Percentiles rank a stretch among this genome's conserved stretches.
phyloP scores from a whole-genome alignment of 2,797 vertebrate species.

The Cossypha niveicapilla region DNA sequence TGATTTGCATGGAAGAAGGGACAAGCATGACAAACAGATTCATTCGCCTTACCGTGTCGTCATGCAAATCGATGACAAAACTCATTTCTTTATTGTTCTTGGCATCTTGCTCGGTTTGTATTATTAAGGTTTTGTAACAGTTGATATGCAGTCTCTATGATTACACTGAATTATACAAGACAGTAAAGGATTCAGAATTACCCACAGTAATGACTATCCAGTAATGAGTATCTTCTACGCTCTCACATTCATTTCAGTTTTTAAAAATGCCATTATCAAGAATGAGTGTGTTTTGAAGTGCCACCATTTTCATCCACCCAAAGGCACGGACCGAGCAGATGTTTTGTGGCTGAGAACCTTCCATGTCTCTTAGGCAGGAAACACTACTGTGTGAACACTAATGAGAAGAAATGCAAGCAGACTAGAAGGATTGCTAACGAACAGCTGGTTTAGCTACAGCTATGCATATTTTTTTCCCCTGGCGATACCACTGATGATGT shows the following conservation, averaged over 20 bases:
- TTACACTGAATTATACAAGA: not conserved
- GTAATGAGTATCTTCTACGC: not conserved
- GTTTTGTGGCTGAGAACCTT: conserved; percentile 19
- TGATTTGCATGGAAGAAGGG: conserved; percentile 35
- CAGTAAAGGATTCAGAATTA: not conserved
- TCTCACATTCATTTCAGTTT: not conserved
- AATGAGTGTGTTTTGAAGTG: not conserved
- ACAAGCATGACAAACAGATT: conserved; percentile 17
- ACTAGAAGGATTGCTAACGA: conserved; percentile 40
- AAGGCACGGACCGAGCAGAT: conserved; percentile 2
- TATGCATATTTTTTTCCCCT: conserved; percentile 43
- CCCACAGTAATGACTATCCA: not conserved
- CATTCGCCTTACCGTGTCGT: not conserved
- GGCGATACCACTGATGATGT: conserved; percentile 63
- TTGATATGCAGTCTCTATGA: not conserved
- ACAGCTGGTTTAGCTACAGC: conserved; percentile 59
- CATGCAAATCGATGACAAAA: conserved; percentile 28
- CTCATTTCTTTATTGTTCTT: not conserved
- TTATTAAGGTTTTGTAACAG: conserved; percentile 25
- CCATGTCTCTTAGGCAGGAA: not conserved
- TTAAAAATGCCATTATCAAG: not conserved
- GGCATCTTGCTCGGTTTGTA: not conserved
- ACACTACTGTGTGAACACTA: not conserved
- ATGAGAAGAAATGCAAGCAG: conserved; percentile 31
- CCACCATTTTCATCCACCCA: conserved; percentile 35